Conservation (phyloP, 2,113 vertebrate species). For the Nothobranchius furzeri region DNA sequence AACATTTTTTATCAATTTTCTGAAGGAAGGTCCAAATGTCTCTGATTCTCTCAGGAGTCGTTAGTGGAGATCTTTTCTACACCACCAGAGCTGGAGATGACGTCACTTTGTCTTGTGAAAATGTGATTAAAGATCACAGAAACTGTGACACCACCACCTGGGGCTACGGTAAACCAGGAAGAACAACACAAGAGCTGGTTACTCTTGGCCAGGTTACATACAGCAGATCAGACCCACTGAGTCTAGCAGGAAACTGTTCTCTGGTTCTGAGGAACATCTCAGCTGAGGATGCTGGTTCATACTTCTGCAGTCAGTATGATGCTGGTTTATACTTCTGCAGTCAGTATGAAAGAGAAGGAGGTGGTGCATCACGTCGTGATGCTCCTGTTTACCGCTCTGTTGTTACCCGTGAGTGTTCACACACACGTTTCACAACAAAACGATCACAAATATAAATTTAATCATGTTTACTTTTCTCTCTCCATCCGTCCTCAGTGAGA, state of each 20-base stretch:
- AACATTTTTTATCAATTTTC: background rate
- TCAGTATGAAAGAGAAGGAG: background rate
- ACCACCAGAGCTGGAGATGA: slow-evolving; percentile 10
- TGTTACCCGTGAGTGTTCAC: background rate
- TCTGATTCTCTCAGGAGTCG: slow-evolving; percentile 4
- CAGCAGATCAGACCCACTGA: slow-evolving; percentile 6
- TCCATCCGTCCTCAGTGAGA: background rate
- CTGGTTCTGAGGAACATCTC: slow-evolving; percentile 13
- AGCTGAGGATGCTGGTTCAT: background rate
- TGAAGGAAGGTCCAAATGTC: background rate
- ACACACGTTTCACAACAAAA: background rate
- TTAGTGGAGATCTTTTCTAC: rapidly evolving
- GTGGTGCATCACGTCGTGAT: background rate
- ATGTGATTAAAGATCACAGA: background rate
- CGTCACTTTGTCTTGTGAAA: slow-evolving; percentile 7
- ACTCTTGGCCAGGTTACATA: rapidly evolving
- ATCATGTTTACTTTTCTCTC: background rate
- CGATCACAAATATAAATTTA: background rate
- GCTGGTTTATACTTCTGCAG: slow-evolving; percentile 4
- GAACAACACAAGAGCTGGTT: background rate
- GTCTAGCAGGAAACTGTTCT: slow-evolving; percentile 9
- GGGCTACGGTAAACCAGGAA: rapidly evolving
- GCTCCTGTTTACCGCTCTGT: background rate
- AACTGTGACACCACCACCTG: background rate
- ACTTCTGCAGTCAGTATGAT: slow-evolving; percentile 27